Evolutionary conservation across 2,797 vertebrate genomes (phyloP), one percentile per base, ranked within the genome.

Genomic region (Clarias pachynema): DNA sequence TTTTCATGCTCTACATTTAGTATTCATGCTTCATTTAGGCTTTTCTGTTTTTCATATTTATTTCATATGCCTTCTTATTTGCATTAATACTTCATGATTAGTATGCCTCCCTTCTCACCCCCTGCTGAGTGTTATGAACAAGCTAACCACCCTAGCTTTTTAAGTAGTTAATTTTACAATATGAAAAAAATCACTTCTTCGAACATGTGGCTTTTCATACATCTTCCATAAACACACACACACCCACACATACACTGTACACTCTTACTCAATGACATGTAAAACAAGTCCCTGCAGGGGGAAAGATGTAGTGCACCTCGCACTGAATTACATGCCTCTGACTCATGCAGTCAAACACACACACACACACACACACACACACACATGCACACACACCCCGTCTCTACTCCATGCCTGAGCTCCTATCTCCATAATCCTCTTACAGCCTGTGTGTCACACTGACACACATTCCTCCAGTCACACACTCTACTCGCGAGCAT

Each of bases 341-440:
- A 86, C 89, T 86, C 83, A 86, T 83, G 79, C 89, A 83, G 72
- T 83, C 82, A 84, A 81, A 84, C 77, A 87, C 85, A 83, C 37
- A 88, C 57, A 87, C 85, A n/a, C n/a, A 57, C 79, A 77, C 66
- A 56, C 79, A 68, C 65, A 83, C 77, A 83, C 82, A 82, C 72
- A 84, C 85, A 85, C 40, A 80, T 82, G 85, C 82, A 86, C 80
- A 86, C 82, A 87, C 85, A 84, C 37, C 85, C 63, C 85, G 83
- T 83, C 85, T 65, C 88, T 75, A 83, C 90, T 91, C 88, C 88
- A 88, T 81, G 90, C 90, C 90, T 92, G 92, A 88, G 90, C 91
- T 91, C 84, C 89, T 83, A 87, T 91, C 90, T 89, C 91, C 88
- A 88, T 93, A 93, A 94, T 94, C 93, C 91, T 92, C 92, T 94